Base-by-base conservation (phyloP, 2,888 invertebrate genomes). In the Drosophila borborema region DNA sequence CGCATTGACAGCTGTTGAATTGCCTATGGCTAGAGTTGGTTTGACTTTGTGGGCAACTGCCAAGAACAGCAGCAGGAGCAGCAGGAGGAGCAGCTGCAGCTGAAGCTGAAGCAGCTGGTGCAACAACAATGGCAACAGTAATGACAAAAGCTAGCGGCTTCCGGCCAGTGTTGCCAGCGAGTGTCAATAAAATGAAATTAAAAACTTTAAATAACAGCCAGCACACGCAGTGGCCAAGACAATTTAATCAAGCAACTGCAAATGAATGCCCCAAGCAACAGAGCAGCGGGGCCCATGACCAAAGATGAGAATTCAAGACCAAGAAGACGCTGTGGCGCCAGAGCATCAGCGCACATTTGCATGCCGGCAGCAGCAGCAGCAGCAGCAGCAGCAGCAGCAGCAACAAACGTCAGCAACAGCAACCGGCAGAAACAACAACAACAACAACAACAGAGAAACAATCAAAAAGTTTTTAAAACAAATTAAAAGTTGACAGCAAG, bases 391-490 rank as follows among this genome's bases (percentile, higher is more conserved):
- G 16, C 63, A 59, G 20, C 54, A n/a, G n/a, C n/a, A n/a, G n/a
- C 58, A 60, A 8, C 64, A 60, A 38, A 23, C 28, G 28, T 58
- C 74, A 71, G 36, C 36, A 14, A 5, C 38, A 38, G 3, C 38
- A 9, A 10, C 10, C 34, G 18, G 16, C 63, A 59, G 20, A 51
- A 60, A 8, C 64, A 65, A 23, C 51, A 77, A 40, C 61, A 67
- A 34, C 55, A 71, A 28, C 61, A 68, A 36, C 71, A 84, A 31
- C 62, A 74, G 66, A 58, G 68, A 86, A 88, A 88, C 90, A 86
- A 86, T 86, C 86, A 86, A 86, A 86, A 86, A 86, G 86, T 86
- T 86, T 90, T 89, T 83, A 88, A 86, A 90, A 88, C 89, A 86
- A 86, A 86, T 86, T 90, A 86, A 86, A 86, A 86, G 81, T 86